These are phyloP conservation scores for Acropora yongei DNA, from an alignment of 64 coral and sea anemone genomes.

Conservation along the genomic window DNA sequence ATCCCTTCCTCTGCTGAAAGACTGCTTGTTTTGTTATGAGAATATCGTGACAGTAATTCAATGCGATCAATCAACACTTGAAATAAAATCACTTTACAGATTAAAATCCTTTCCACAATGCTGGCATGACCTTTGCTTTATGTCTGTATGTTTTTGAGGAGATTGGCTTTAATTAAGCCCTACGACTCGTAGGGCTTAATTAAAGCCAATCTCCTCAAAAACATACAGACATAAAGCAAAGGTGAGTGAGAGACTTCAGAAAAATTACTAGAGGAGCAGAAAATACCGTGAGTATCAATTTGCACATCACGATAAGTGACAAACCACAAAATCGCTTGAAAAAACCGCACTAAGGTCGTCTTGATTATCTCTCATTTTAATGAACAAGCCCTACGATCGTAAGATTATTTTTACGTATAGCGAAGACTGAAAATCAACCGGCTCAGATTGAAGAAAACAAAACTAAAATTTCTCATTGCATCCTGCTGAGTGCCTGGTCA, in stretches of 20 bases:
- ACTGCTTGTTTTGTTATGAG: neutral
- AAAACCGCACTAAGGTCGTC: neutral
- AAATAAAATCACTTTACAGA: neutral
- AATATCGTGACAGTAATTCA: neutral
- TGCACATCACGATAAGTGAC: neutral
- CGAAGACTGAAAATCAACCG: too few species aligned
- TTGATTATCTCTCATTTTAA: neutral
- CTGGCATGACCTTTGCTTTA: constrained; percentile 7
- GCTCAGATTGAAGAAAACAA: too few species aligned
- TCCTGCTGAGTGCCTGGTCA: too few species aligned
- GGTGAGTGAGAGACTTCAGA: neutral
- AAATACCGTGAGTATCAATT: neutral
- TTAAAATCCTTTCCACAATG: constrained; percentile 7
- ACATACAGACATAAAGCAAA: neutral
- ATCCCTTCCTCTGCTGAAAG: too few species aligned
- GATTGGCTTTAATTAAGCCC: neutral
- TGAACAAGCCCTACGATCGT: neutral
- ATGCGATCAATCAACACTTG: neutral
- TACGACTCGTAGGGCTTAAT: neutral
- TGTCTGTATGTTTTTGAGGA: neutral
- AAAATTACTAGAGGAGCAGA: neutral
- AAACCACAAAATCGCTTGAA: neutral
- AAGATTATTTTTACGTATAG: too few species aligned
- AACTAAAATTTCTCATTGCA: too few species aligned
- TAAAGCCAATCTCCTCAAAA: neutral